A percentile compares a stretch with the other conserved stretches of the same genome.
phyloP scores from a whole-genome alignment of 2,888 invertebrate genomes.

The Laspeyria flexula region DNA sequence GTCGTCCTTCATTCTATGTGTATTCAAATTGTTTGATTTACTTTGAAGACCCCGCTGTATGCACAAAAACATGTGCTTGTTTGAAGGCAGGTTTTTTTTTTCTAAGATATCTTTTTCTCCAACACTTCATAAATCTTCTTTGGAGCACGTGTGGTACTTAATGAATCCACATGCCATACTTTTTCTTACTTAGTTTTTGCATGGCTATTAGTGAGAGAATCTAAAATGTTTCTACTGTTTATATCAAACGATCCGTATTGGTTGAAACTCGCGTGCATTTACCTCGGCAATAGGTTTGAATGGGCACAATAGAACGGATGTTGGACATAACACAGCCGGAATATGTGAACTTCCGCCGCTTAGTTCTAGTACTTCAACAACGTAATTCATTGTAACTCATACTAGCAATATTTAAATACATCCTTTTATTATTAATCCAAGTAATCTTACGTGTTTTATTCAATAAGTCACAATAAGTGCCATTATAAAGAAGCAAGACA shows the following conservation, averaged over 20 bases:
- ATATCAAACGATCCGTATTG: slow-evolving; percentile 13
- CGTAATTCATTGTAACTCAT: slow-evolving; percentile 27
- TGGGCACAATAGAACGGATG: slow-evolving; percentile 73
- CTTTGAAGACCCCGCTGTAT: slow-evolving; percentile 74
- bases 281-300: slow-evolving; percentile 50
- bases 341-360: slow-evolving; percentile 68
- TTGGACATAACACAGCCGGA: slow-evolving; percentile 69
- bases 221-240: slow-evolving; percentile 7
- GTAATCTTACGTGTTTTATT: slow-evolving; percentile 17
- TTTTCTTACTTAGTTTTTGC: slow-evolving; percentile 12
- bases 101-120: slow-evolving; percentile 28
- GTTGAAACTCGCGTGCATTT: slow-evolving; percentile 33
- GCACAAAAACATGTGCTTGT: slow-evolving; percentile 58
- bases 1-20: slow-evolving; percentile 69
- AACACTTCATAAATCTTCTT: slow-evolving; percentile 48
- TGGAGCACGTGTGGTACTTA: slow-evolving; percentile 34
- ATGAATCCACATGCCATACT: neutral
- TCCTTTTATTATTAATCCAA: neutral
- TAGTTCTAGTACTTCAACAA: slow-evolving; percentile 46
- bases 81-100: slow-evolving; percentile 37
- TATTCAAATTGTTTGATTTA: slow-evolving; percentile 66
- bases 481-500: slow-evolving; percentile 48
- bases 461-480: slow-evolving; percentile 32
- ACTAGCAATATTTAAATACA: neutral
- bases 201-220: slow-evolving; percentile 8